Evolutionary conservation across 2,113 vertebrate genomes (phyloP).

Genomic region (Prietella phreatophila): DNA sequence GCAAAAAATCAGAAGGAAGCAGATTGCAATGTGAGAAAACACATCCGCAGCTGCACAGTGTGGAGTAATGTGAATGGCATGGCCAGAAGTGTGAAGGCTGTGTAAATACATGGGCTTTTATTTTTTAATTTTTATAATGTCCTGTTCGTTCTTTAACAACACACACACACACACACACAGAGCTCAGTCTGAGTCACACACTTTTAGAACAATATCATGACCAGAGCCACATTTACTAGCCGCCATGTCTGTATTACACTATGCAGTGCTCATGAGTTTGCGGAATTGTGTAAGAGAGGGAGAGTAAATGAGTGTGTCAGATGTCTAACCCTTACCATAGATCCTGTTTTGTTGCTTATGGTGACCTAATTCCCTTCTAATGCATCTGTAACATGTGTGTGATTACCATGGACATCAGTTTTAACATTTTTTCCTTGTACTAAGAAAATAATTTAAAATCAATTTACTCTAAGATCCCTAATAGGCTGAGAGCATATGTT

Average conservation of each 20-base stretch:
- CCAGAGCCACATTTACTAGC: background rate
- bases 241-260: background rate
- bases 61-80: conserved; percentile 21
- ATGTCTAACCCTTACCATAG: conserved; percentile 6
- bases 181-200: background rate
- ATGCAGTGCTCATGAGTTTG: conserved; percentile 19
- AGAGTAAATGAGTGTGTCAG: background rate
- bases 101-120: conserved; percentile 11
- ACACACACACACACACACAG: background rate
- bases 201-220: background rate
- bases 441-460: background rate
- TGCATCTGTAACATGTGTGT: background rate
- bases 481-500: background rate
- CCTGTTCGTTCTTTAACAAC: background rate
- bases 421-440: background rate
- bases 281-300: background rate
- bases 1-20: conserved; percentile 51
- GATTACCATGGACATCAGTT: no score
- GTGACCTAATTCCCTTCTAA: background rate
- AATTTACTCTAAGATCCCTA: background rate
- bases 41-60: conserved; percentile 64
- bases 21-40: conserved; percentile 44
- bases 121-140: background rate
- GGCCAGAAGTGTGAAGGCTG: conserved; percentile 14
- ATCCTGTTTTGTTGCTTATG: background rate